Base-by-base conservation (phyloP, 2,113 vertebrate species). In the Sceloporus tristichus region DNA sequence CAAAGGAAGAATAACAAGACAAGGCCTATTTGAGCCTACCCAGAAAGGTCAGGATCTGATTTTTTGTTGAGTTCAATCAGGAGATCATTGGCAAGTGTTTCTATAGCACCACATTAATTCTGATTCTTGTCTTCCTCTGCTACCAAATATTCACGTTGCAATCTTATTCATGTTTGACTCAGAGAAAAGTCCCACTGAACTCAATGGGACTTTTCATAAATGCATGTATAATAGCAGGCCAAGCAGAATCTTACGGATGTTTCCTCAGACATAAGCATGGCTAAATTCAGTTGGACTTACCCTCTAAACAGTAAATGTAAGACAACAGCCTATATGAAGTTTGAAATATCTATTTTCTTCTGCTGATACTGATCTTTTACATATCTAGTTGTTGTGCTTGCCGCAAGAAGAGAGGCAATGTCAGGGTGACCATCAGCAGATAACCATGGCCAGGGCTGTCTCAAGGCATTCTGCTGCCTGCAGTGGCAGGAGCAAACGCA, bases 21-120 rank as follows among this genome's bases (percentile, higher is more conserved):
- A 6, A 68, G 40, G 65, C 25, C 38, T 16, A 66, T 73, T 70
- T 5, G 0, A 66, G 3, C 54, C 5, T 34, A 86, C 62, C 18
- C 73, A 80, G 38, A 86, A 89, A 89, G 34, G 79, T 19, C 71
- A 84, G 54, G 48, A 11, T 48, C 25, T 86, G 48, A 79, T 86
- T 92, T 88, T 85, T 0, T 14, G 56, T 70, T 25, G 27, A 13
- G 0, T 29, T 74, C 83, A 90, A 48, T 9, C 54, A 79, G 6
- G 40, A 68, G 59, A 75, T n/a, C 7, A 70, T 8, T 68, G 53
- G 2, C 56, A 62, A 18, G 21, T 27, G 79, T 9, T 34, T 40
- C 54, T 84, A 2, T 81, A 13, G 13, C 6, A 14, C 73, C 79
- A 76, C 1, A 34, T 66, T 66, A 75, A 87, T 16, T 75, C 34